Evolutionary conservation across 2,888 invertebrate genomes (phyloP), one percentile per base, ranked within the genome.

Genomic region (Spodoptera littoralis): DNA sequence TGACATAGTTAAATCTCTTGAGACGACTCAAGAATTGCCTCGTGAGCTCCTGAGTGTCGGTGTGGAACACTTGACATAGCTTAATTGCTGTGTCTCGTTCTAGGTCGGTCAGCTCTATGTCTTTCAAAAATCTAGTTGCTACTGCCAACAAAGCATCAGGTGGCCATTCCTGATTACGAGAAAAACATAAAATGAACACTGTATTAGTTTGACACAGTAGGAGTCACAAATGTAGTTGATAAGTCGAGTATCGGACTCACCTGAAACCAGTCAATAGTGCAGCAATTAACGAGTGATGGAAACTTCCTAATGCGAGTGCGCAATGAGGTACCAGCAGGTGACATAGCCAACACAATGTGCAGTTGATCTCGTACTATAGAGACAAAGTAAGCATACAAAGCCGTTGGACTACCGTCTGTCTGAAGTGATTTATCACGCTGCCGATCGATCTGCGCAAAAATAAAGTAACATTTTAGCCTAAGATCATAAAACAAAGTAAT

Each of bases 251-350:
- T 0, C 6, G 49, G 0, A 18, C 48, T 4, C 69, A 96, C 96
- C 95, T 98, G 98, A 89, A 99, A 98, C 99, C 99, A 99, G 88
- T 99, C 98, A 70, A 99, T 98, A 1, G 98, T 99, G 85, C 99
- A 99, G 88, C 98, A 99, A 88, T 98, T 99, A 65, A 99, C 98
- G 24, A 99, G 96, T 0, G 98, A 97, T 0, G 99, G 99, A 88
- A 99, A 99, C 89, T 98, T 98, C 59, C 98, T 95, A 41, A 99
- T 96, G 59, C 98, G 95, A 78, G 96, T 97, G 53, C 98, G 95
- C 84, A 99, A 96, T 6, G 97, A 96, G 47, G 98, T 97, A 4
- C 98, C 98, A 73, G 98, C 98, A 0, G 97, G 98, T 13, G 98
- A 98, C 98, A 99, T 98, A 1, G 98, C 96, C 52, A 99, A 90